A percentile compares a stretch with the other conserved stretches of the same genome.
Conservation (phyloP, 2,888 invertebrate species). For the Azorinus chamasolen region DNA sequence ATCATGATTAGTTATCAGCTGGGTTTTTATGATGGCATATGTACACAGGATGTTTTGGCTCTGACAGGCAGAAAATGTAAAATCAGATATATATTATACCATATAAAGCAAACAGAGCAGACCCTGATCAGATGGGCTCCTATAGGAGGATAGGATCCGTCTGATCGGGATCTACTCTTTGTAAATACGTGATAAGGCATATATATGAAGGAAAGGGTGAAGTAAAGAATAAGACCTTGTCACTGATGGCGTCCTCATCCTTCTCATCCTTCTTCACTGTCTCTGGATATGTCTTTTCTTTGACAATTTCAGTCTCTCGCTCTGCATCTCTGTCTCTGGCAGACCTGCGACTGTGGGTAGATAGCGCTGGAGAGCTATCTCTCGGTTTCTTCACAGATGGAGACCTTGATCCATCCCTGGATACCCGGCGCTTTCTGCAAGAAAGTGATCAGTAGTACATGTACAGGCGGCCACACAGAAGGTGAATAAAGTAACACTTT, state of each 20-base stretch:
- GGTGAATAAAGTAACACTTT: too few species aligned
- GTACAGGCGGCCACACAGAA: too few species aligned
- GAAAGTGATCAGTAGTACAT: too few species aligned
- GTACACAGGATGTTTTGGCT: too few species aligned
- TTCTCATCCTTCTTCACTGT: slow-evolving; percentile 5
- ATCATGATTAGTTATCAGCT: too few species aligned
- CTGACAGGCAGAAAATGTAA: too few species aligned
- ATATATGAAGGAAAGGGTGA: too few species aligned
- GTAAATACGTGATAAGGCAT: too few species aligned
- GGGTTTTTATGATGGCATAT: too few species aligned
- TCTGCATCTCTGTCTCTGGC: slow-evolving; percentile 28
- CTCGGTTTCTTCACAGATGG: slow-evolving; percentile 29
- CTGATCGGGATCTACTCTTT: too few species aligned
- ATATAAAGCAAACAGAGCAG: slow-evolving; percentile 5
- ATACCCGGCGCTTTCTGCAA: slow-evolving; percentile 52
- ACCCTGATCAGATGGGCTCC: slow-evolving; percentile 3
- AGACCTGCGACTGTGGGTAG: slow-evolving; percentile 54
- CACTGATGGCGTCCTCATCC: slow-evolving; percentile 34
- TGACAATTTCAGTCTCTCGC: slow-evolving; percentile 8
- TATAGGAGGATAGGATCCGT: too few species aligned
- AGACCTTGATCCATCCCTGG: slow-evolving; percentile 41
- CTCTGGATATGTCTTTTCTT: slow-evolving; percentile 15
- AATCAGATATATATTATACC: too few species aligned
- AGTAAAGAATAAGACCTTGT: slow-evolving; percentile 45
- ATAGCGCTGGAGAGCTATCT: slow-evolving; percentile 60